Conservation (phyloP, 2,113 vertebrate genomes). For the Hippocampus abdominalis region DNA sequence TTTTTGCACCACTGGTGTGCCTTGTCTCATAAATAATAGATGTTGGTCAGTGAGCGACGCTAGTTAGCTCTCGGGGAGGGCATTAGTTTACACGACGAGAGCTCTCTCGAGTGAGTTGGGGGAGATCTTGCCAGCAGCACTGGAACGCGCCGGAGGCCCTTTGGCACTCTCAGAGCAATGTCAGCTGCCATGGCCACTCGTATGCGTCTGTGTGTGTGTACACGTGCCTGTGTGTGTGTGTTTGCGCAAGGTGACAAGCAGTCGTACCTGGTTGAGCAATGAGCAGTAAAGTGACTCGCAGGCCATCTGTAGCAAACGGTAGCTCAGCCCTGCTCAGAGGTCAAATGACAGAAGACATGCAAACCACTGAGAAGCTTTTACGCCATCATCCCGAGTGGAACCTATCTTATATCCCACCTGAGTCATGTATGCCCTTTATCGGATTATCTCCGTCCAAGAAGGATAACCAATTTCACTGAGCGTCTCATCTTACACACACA, state of each 20-base stretch:
- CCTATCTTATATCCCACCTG: background rate
- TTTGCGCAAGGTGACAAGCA: conserved; percentile 58
- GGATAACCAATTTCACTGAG: too few relatives aligned
- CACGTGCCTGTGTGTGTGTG: conserved; percentile 43
- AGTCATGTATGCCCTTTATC: too few relatives aligned
- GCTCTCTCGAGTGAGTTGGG: conserved; percentile 20
- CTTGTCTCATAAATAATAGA: background rate
- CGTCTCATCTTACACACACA: too few relatives aligned
- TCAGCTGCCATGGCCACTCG: conserved; percentile 40
- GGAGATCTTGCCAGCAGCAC: conserved; percentile 30
- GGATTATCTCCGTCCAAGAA: too few relatives aligned
- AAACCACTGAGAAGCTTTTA: conserved; percentile 45
- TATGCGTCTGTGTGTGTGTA: conserved; percentile 35
- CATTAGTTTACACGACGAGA: conserved; percentile 6
- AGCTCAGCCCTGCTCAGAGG: conserved; percentile 51
- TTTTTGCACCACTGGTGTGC: background rate
- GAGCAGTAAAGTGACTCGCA: conserved; percentile 56
- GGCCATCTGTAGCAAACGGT: conserved; percentile 63
- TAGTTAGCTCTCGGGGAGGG: conserved; percentile 24
- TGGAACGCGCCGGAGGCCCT: conserved; percentile 28
- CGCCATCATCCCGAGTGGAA: conserved; percentile 7
- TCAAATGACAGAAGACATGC: conserved; percentile 45
- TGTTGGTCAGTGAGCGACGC: background rate
- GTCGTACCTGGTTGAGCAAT: conserved; percentile 61
- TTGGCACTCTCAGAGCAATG: conserved; percentile 32